Evolutionary conservation across 2,888 invertebrate genomes (phyloP), one percentile per base, ranked within the genome.

Genomic region (Pecten maximus): DNA sequence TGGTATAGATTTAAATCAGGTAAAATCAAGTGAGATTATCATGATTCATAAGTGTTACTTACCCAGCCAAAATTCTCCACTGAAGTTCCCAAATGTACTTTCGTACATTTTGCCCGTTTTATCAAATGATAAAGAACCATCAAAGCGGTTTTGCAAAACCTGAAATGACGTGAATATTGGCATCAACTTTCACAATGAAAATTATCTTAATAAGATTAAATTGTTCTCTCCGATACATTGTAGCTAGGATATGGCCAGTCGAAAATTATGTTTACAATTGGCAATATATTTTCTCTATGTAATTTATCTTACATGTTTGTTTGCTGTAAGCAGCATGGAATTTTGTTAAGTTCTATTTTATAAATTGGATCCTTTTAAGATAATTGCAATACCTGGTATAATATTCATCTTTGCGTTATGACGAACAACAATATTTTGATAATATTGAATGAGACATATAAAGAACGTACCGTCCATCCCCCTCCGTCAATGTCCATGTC

Each of bases 31-130:
- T n/a, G n/a, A n/a, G n/a, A n/a, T n/a, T n/a, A n/a, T n/a, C n/a
- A n/a, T n/a, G n/a, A n/a, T n/a, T n/a, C n/a, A n/a, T n/a, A n/a
- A n/a, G n/a, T n/a, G 2, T n/a, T 8, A 74, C 74, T 74, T 35
- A 74, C 74, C 74, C 0, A 74, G 35, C 74, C 74, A 74, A 74
- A 74, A 74, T 74, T 74, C 74, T 74, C 74, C 74, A 10, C 28
- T 28, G 35, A 74, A 74, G 16, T 28, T 35, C 12, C 74, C 35
- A 35, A 74, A 74, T 6, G 8, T 74, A 0, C 35, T 12, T 28
- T 28, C 23, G 35, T 74, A 74, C 35, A 35, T 28, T 1, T 2
- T 2, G 15, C 1, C 0, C 16, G 74, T 74, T 10, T 16, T 74
- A 35, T 74, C 23, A 35, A 74, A 74, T 2, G 35, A 28, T 35